These are phyloP conservation scores for Ochotona curzoniae DNA, from an alignment of 2,113 vertebrate species.

Conservation along the genomic window DNA sequence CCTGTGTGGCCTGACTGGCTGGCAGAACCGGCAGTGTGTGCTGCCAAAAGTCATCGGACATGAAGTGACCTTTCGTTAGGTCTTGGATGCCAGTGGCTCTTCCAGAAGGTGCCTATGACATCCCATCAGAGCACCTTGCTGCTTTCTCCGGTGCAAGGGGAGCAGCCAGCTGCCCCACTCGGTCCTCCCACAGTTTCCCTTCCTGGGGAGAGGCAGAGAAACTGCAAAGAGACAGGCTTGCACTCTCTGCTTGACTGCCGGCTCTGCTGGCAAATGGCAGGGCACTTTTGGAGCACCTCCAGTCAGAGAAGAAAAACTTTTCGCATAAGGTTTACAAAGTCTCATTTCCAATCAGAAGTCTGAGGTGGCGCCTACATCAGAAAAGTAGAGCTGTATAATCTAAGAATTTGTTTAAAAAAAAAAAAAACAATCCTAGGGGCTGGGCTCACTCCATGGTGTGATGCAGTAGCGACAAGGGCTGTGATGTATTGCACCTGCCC, in stretches of 20 bases:
- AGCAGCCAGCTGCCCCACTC: background rate
- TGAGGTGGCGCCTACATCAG: background rate
- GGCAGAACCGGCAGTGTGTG: fast-evolving
- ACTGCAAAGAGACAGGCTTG: too few relatives aligned
- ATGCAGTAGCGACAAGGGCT: fast-evolving
- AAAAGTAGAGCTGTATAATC: background rate
- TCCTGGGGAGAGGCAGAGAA: background rate
- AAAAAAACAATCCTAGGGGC: background rate
- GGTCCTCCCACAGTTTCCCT: background rate
- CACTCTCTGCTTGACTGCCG: too few relatives aligned
- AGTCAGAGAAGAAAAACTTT: background rate
- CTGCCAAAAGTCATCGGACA: background rate
- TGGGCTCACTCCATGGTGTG: background rate
- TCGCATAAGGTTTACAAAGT: background rate
- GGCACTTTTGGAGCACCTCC: background rate
- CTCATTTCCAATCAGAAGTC: background rate
- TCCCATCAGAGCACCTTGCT: background rate
- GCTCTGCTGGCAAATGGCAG: background rate
- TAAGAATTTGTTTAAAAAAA: background rate
- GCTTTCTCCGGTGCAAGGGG: background rate
- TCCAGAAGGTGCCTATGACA: background rate
- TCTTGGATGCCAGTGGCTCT: background rate
- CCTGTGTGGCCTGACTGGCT: background rate
- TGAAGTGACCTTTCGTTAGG: background rate
- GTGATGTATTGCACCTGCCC: background rate